phyloP scores from a whole-genome alignment of 2,113 vertebrate genomes.

The Alexandromys fortis region DNA sequence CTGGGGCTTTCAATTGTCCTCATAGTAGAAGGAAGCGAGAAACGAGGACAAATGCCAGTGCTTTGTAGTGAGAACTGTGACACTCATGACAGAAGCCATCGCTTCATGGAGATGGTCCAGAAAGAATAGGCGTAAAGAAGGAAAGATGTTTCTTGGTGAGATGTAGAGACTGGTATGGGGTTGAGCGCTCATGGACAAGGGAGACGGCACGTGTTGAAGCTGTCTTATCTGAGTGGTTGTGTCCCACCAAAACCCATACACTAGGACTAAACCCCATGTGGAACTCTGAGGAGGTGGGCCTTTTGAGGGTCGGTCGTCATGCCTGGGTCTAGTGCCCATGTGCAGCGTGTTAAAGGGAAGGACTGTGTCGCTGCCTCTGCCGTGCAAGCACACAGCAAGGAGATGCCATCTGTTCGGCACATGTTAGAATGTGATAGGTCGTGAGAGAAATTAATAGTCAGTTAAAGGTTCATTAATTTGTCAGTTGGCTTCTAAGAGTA shows the following conservation, averaged over 20 bases:
- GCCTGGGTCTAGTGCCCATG: not conserved
- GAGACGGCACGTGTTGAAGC: not conserved
- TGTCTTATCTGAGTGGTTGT: not conserved
- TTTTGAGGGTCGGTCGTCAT: not conserved
- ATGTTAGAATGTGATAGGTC: too few relatives aligned
- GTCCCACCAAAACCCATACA: not conserved
- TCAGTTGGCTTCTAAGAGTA: not conserved
- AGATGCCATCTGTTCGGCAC: not conserved
- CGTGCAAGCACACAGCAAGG: not conserved
- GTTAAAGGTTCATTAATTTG: conserved; percentile 20
- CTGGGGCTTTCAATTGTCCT: not conserved
- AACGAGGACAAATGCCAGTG: not conserved
- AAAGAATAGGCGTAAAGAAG: not conserved
- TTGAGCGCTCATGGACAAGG: not conserved
- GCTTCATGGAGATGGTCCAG: not conserved
- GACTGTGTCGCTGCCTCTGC: not conserved
- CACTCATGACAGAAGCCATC: not conserved
- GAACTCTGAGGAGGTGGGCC: not conserved
- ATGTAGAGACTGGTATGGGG: not conserved
- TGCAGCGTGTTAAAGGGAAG: not conserved
- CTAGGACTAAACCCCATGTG: not conserved
- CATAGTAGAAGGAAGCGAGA: not conserved
- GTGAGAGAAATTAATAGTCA: not conserved
- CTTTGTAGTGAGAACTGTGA: not conserved
- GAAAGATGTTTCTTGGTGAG: not conserved